These are phyloP conservation scores for Cairina moschata DNA, from an alignment of 2,113 vertebrate species.

Conservation along the genomic window DNA sequence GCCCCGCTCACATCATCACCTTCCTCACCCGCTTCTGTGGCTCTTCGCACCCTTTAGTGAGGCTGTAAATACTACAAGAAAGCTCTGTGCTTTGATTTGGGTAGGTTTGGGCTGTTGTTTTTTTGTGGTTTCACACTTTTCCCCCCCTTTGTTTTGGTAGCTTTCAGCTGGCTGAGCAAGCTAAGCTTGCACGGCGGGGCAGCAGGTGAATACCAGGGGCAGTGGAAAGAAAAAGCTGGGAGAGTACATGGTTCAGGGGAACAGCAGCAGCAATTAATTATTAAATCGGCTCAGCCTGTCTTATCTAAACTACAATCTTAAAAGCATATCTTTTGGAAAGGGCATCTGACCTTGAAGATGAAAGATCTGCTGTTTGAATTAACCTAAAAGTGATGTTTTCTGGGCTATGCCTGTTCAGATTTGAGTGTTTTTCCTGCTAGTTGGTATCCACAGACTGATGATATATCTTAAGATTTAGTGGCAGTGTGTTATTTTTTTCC, in stretches of 20 bases:
- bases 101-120: not conserved
- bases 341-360: not conserved
- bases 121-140: not conserved
- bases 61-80: not conserved
- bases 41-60: not conserved
- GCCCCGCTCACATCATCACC: not conserved
- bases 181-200: not conserved
- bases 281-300: not conserved
- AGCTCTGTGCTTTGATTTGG: not conserved
- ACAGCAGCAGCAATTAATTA: constrained; percentile 14
- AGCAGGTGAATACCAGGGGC: not conserved
- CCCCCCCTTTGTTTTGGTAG: not conserved
- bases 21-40: not conserved
- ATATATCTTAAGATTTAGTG: not conserved
- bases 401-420: not conserved
- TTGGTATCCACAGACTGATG: not conserved
- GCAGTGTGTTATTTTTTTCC: accelerated
- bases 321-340: not conserved
- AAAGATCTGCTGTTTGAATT: not conserved
- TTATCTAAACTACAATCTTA: not conserved
- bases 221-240: not conserved
- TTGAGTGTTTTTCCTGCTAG: not conserved
- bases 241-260: not conserved
- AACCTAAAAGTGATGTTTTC: not conserved
- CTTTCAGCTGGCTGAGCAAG: not conserved